Evolutionary conservation across 2,113 vertebrate genomes (phyloP), one percentile per base, ranked within the genome.

Genomic region (Sus scrofa): DNA sequence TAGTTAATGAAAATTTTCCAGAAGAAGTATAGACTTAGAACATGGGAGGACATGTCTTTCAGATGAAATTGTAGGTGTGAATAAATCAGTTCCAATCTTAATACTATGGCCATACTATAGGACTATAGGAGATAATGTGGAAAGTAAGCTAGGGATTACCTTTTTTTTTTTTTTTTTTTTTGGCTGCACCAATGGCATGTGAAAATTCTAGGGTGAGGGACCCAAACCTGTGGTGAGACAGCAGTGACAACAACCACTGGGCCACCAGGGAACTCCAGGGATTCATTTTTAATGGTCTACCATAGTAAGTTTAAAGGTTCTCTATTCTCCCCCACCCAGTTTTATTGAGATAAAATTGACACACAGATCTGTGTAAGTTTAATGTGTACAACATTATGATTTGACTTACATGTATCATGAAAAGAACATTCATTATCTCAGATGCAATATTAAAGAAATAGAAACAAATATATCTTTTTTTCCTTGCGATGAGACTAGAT

Each of bases 231-330:
- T 44, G 44, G 44, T 8, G 44, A 44, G 44, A 44, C 44, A 44
- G 44, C 44, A 44, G 44, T 44, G 4, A 6, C 44, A 44, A 44
- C 44, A 44, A 44, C 44, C 8, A 4, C 44, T 44, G 44, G 44
- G 44, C 8, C 44, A 44, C 44, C 44, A 44, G 44, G 44, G 44
- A 44, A 44, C 44, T 44, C 1, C n/a, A 67, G 24, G 0, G 0
- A 63, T 60, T 7, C 16, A 62, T 56, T 27, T 34, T 82, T 24
- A 86, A 62, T 58, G 16, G 8, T 56, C 2, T 39, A 62, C 81
- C 68, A 50, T 67, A 24, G 44, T 58, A 77, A 93, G 3, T 39
- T 58, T 75, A 37, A 32, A 78, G 4, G 58, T 91, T 58, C 1
- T 7, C 13, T 85, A 1, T 79, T 37, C n/a, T 26, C 34, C 3